Conservation (phyloP, 2,113 vertebrate genomes). For the Pelusios castaneus region DNA sequence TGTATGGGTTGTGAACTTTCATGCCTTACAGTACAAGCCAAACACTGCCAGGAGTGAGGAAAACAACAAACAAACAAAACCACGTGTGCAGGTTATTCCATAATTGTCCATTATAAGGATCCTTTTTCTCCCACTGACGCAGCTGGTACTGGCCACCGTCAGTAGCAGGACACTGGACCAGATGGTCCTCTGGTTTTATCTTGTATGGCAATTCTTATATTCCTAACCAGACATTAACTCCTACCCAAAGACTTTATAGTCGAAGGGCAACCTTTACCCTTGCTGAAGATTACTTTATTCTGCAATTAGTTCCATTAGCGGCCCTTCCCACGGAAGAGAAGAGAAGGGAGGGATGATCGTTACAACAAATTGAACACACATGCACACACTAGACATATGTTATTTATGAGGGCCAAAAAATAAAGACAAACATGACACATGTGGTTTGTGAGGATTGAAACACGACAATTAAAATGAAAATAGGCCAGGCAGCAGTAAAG, state of each 20-base stretch:
- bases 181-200: not conserved
- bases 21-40: not conserved
- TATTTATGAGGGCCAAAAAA: not conserved
- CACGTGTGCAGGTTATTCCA: fast-evolving
- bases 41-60: not conserved
- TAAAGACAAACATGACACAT: not conserved
- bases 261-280: not conserved
- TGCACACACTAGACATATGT: not conserved
- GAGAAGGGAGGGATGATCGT: not conserved
- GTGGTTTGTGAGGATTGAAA: not conserved
- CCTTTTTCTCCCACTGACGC: not conserved
- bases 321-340: not conserved
- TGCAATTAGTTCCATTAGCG: not conserved
- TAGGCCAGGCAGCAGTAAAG: not conserved
- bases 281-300: not conserved
- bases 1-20: not conserved
- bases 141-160: not conserved
- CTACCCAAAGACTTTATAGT: not conserved
- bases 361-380: not conserved
- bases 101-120: not conserved
- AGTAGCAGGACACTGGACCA: not conserved
- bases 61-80: not conserved
- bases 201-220: not conserved
- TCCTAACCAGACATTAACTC: not conserved
- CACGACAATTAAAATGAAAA: not conserved